These are phyloP conservation scores for Masnerella sp. DNA, from an alignment of 2,888 invertebrate genomes.

Conservation along the genomic window DNA sequence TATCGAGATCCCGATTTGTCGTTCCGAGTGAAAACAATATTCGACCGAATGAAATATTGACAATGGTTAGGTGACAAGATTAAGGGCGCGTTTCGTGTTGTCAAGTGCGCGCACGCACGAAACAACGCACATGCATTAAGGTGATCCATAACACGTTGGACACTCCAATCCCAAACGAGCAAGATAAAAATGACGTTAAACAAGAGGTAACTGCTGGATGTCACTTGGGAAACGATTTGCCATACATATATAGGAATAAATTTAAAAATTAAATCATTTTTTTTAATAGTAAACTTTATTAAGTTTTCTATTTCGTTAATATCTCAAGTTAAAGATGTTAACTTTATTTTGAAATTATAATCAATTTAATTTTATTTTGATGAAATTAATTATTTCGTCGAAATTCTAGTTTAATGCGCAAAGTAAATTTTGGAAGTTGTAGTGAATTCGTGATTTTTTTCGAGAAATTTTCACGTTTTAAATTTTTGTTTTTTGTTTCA, in stretches of 20 bases:
- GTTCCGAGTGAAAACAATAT: constrained; percentile 22
- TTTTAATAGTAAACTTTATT: too few relatives aligned
- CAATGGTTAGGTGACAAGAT: constrained; percentile 37
- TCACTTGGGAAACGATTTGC: constrained; percentile 51
- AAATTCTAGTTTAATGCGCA: too few relatives aligned
- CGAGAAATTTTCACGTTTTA: too few relatives aligned
- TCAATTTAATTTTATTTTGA: too few relatives aligned
- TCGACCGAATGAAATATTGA: constrained; percentile 31
- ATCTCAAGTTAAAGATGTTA: too few relatives aligned
- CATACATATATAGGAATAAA: neutral
- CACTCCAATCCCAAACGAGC: constrained; percentile 66
- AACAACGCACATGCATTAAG: constrained; percentile 65
- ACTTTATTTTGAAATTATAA: too few relatives aligned
- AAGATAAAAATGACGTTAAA: constrained; percentile 52
- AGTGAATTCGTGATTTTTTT: too few relatives aligned
- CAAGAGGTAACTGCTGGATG: constrained; percentile 51
- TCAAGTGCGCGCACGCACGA: constrained; percentile 56
- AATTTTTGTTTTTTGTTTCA: too few relatives aligned
- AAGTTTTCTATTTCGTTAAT: too few relatives aligned
- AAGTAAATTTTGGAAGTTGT: too few relatives aligned
- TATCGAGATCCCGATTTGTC: constrained; percentile 9
- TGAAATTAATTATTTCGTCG: too few relatives aligned
- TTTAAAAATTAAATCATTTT: too few relatives aligned
- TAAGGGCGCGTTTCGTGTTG: constrained; percentile 36
- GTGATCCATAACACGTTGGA: constrained; percentile 73